Base-by-base conservation (phyloP, 2,888 invertebrate genomes). In the Amblyjoppa proteus region DNA sequence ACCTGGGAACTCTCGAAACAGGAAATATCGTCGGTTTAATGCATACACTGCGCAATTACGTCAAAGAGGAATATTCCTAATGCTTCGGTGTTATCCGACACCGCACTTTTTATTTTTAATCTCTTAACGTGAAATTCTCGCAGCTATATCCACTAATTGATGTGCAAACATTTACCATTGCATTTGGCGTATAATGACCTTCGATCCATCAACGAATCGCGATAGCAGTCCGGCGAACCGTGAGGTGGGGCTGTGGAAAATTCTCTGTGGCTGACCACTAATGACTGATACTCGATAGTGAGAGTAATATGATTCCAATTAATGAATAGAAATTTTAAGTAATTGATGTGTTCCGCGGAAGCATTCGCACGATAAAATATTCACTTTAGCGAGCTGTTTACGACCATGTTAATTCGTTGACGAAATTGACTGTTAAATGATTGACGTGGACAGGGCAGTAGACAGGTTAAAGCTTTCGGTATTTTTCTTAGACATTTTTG, bases 121-220 rank as follows among this genome's bases (percentile, higher is more conserved):
- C 34, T 20, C 20, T 53, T 3, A 5, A 7, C n/a, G 4, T 53
- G 53, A 53, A 16, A 64, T 64, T 13, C 1, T 16, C 61, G 34
- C 31, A 34, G 61, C 34, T 16, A 31, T 64, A 64, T 2, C n/a
- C 61, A 34, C 34, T 64, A 64, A 64, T 31, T 64, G 61, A 64
- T 64, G 34, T 5, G 61, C 61, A 64, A 34, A 64, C 61, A 64
- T 64, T 28, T n/a, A 7, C 16, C 34, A 64, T 31, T 16, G 25
- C 20, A 11, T 28, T 58, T 16, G 28, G 31, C 61, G 28, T 61
- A 13, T 16, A 28, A 25, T 61, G 31, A 16, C 13, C 16, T 9
- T 64, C 61, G 61, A 34, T 64, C 61, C 61, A 64, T 64, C 34
- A 64, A 64, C 4, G 16, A n/a, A 31, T 28, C 13, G 16, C 13